Base-by-base conservation (phyloP, 2,113 vertebrate species). In the Cynopterus brachyotis region DNA sequence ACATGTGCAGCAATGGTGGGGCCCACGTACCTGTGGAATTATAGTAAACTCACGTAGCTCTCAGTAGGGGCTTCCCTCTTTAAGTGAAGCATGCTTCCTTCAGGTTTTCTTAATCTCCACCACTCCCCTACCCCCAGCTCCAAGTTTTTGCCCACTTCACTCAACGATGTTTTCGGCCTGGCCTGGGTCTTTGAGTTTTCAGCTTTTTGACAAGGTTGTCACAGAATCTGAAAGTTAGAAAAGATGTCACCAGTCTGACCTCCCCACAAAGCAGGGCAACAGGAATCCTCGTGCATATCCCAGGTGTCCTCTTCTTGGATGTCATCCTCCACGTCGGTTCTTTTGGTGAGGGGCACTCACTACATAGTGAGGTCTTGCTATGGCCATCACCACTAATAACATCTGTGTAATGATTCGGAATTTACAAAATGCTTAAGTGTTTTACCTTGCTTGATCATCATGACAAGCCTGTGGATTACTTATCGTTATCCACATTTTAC, bases 331-430 rank as follows among this genome's bases (percentile, higher is more conserved):
- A 6, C 32, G 12, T 22, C 45, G 75, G 22, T 42, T 60, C 69
- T 59, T 45, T 89, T 5, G 7, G 12, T 17, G 17, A 91, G 45
- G 67, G 40, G 32, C 45, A 9, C 30, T 70, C 53, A 30, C 53
- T 24, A 0, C 5, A 0, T 3, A 70, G 22, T 6, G 15, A 35
- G 26, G 10, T 30, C 30, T 35, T 26, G 9, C 20, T 45, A 3
- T 16, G 2, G 1, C 30, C 35, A 30, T 45, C 35, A 60, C 45
- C n/a, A 9, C 5, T 15, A 47, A 28, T 11, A 40, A 26, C 32
- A 30, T 37, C 64, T 15, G 2, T 5, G 20, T 37, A 40, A 32
- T 11, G 47, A 72, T 45, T 80, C 20, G 42, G 50, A 66, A 45
- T 35, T 70, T 64, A 64, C 6, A 8, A 57, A 86, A 26, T n/a